Evolutionary conservation across 1,140 invertebrate species (phyloP).

Genomic region (Heliothis virescens): DNA sequence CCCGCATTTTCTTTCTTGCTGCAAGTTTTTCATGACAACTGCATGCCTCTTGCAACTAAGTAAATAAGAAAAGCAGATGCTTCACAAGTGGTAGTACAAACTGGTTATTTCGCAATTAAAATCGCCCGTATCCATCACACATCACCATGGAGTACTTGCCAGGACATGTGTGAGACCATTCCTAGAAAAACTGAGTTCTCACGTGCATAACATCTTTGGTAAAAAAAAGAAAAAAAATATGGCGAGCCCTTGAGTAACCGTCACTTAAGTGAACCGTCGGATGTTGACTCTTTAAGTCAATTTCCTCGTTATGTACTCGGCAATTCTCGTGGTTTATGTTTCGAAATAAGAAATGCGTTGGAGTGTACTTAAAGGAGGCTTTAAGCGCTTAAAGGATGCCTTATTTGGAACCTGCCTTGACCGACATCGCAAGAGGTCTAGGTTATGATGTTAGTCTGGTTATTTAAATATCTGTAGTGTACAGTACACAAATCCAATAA

Average conservation of each 20-base stretch:
- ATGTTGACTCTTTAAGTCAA: constrained; percentile 55
- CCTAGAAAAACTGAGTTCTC: constrained; percentile 72
- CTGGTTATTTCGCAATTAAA: constrained; percentile 45
- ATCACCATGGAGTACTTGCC: constrained; percentile 10
- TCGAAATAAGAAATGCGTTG: constrained; percentile 45
- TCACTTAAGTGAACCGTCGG: constrained; percentile 50
- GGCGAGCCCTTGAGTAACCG: constrained; percentile 53
- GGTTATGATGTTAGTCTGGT: constrained; percentile 11
- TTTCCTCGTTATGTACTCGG: constrained; percentile 32
- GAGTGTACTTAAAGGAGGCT: constrained; percentile 24
- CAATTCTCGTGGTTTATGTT: constrained; percentile 20
- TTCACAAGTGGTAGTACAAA: constrained; percentile 12
- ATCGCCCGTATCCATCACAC: constrained; percentile 36
- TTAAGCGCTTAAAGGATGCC: constrained; percentile 19
- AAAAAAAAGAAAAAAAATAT: constrained; percentile 75
- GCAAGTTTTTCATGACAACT: background rate
- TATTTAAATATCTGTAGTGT: background rate
- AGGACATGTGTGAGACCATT: constrained; percentile 58
- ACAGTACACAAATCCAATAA: too few relatives aligned
- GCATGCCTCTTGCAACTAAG: background rate
- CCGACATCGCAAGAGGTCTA: constrained; percentile 24
- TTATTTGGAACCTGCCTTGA: constrained; percentile 27
- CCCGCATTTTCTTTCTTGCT: background rate
- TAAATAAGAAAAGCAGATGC: constrained; percentile 39
- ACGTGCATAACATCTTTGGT: constrained; percentile 74